A percentile compares a stretch with the other conserved stretches of the same genome.
Evolutionary conservation across 2,888 invertebrate genomes (phyloP).

Genomic region (Sclerodermus sp.): DNA sequence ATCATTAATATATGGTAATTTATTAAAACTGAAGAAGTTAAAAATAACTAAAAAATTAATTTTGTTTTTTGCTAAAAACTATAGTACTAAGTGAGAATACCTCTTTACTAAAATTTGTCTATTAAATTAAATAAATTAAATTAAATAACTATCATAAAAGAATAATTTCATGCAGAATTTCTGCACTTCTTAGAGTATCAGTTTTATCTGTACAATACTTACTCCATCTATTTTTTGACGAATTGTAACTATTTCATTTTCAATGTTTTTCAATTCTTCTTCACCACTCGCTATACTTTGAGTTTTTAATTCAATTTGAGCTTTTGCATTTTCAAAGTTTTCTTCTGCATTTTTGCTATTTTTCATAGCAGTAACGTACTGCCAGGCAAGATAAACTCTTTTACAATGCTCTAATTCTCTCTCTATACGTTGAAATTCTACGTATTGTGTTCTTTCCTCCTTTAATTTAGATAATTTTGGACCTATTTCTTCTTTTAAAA

Average conservation of each 20-base stretch:
- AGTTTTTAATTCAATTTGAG: conserved; percentile 63
- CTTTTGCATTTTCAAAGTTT: conserved; percentile 62
- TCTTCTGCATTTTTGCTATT: conserved; percentile 61
- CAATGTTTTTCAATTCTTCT: conserved; percentile 61
- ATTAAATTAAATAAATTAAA: no score
- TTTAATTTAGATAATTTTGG: conserved; percentile 85
- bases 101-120: no score
- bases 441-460: conserved; percentile 79
- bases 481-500: conserved; percentile 82
- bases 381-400: conserved; percentile 74
- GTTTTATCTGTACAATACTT: conserved; percentile 42
- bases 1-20: not conserved
- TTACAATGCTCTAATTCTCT: conserved; percentile 82
- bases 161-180: no score
- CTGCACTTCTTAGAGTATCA: no score
- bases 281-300: conserved; percentile 63
- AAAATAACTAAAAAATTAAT: no score
- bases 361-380: conserved; percentile 64
- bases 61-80: no score
- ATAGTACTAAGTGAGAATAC: no score
- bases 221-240: conserved; percentile 70
- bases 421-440: conserved; percentile 84
- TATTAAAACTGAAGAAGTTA: no score
- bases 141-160: no score
- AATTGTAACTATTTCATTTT: conserved; percentile 65